phyloP scores from a whole-genome alignment of 2,888 invertebrate species.

The Drosophila lacicola region DNA sequence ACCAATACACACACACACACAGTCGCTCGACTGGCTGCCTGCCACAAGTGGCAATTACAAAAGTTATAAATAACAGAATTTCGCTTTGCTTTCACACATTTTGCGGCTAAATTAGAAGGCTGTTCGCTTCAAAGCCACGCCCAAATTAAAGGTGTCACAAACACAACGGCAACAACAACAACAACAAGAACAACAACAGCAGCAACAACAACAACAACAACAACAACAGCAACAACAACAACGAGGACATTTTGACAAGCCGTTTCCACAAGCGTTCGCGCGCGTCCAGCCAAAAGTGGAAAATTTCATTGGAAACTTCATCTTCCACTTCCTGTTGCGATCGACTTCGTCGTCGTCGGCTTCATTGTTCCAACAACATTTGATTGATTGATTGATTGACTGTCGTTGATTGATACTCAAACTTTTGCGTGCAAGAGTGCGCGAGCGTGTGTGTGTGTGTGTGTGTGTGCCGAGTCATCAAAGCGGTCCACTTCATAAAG shows the following conservation, averaged over 20 bases:
- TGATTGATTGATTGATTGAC: constrained; percentile 70
- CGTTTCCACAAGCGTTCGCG: constrained; percentile 2
- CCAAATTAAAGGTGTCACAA: constrained; percentile 27
- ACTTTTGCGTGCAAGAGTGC: constrained; percentile 41
- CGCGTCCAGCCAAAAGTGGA: constrained; percentile 20
- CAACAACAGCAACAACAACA: constrained; percentile 16
- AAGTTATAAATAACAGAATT: constrained; percentile 36
- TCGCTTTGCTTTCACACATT: constrained; percentile 19
- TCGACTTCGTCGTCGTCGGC: constrained; percentile 36
- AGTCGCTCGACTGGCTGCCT: neutral
- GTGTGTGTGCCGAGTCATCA: constrained; percentile 55
- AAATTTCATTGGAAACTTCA: constrained; percentile 36
- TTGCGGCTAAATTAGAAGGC: constrained; percentile 10
- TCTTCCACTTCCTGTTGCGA: constrained; percentile 8
- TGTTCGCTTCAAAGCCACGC: constrained; percentile 6
- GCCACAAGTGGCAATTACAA: constrained; percentile 31
- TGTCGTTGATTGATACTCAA: constrained; percentile 71
- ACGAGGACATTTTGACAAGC: constrained; percentile 7
- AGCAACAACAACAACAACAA: constrained; percentile 14
- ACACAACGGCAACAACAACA: constrained; percentile 19
- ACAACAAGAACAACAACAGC: constrained; percentile 21
- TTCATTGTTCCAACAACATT: constrained; percentile 54
- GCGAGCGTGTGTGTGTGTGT: constrained; percentile 14
- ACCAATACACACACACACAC: neutral
- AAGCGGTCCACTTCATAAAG: constrained; percentile 55